Conservation (phyloP, 2,888 invertebrate genomes). For the Piscicola geometra region DNA sequence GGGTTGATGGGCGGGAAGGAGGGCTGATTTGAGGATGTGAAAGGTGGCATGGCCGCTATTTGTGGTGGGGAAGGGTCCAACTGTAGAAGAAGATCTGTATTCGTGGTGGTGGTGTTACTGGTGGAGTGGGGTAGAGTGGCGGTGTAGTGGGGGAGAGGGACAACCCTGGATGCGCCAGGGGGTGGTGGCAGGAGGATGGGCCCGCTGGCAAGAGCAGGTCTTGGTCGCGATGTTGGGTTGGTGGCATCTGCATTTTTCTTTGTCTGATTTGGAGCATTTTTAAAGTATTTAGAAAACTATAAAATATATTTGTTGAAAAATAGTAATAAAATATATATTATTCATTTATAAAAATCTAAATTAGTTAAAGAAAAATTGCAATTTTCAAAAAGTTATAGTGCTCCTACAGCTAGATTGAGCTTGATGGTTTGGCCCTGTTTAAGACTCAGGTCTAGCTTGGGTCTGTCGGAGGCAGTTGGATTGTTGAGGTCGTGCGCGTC, state of each 20-base stretch:
- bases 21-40: neutral
- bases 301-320: neutral
- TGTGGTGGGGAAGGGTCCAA: neutral
- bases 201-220: neutral
- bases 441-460: conserved; percentile 86
- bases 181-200: conserved; percentile 69
- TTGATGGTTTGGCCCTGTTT: conserved; percentile 99
- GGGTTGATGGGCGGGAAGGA: conserved; percentile 14
- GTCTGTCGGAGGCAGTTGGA: no score
- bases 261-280: conserved; percentile 43
- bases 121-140: neutral
- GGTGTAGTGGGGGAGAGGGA: conserved; percentile 66
- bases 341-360: neutral
- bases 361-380: neutral
- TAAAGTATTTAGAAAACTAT: neutral
- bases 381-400: neutral
- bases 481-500: conserved; percentile 47
- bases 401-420: conserved; percentile 74
- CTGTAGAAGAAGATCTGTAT: neutral
- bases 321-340: neutral
- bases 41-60: conserved; percentile 22
- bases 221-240: neutral
- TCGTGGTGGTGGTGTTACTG: neutral
- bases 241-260: conserved; percentile 44
- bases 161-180: conserved; percentile 72